Evolutionary conservation across 2,888 invertebrate species (phyloP), one percentile per base, ranked within the genome.

Genomic region (Polydrusus pterygomalis): DNA sequence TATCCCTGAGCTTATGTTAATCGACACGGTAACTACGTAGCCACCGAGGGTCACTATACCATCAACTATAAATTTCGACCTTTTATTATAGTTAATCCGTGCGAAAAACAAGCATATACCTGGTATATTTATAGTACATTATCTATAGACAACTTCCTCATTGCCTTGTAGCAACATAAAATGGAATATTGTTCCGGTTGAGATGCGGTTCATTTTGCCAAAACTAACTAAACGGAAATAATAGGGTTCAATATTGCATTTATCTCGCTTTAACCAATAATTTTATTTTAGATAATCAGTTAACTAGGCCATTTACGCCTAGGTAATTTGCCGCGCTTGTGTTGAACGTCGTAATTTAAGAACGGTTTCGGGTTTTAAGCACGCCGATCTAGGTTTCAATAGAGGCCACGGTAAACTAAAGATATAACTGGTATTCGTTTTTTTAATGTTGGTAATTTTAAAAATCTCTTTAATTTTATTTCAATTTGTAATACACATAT

Each of bases 271-370:
- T 62, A 47, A 64, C 75, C 70, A 75, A 75, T 75, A 71, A 75
- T 71, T 71, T 67, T 49, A 70, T 75, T 75, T 71, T 71, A 76
- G 68, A 72, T 76, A 77, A 76, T 73, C 73, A 43, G 45, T 63
- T 74, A 74, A 77, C 77, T 77, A 74, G 77, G 77, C 69, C 71
- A 68, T 75, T 75, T 75, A 75, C 75, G 75, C 71, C 71, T 71
- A 71, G 65, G 58, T 75, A 75, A 75, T 75, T 75, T 75, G 60
- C 75, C 62, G 56, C 70, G 47, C 45, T 63, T 45, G 58, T 60
- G 74, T 64, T 70, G 74, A 74, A 70, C 74, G 72, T 17, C 63
- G 71, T 45, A 69, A 77, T 77, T 77, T 74, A 47, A 65, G 73
- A 77, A 77, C 69, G 73, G 72, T 72, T 72, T 76, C 68, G 72